These are phyloP conservation scores for Mantis religiosa DNA, from an alignment of 2,888 invertebrate genomes.

Conservation along the genomic window DNA sequence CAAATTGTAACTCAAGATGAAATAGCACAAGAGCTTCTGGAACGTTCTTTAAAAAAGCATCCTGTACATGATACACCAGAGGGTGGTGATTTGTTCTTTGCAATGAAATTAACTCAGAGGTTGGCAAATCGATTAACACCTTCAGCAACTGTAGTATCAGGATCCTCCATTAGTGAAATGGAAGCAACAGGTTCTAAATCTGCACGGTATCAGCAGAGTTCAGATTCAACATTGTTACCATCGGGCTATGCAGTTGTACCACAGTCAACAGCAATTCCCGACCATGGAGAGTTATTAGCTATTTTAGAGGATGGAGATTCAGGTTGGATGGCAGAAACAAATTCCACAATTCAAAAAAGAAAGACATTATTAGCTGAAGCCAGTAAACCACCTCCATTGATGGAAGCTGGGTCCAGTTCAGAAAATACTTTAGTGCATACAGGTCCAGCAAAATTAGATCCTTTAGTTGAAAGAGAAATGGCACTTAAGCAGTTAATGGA, in stretches of 20 bases:
- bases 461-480: slow-evolving; percentile 50
- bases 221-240: not conserved
- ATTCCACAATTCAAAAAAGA: not conserved
- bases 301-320: slow-evolving; percentile 53
- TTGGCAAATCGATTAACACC: slow-evolving; percentile 46
- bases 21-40: slow-evolving; percentile 52
- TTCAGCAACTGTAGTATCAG: slow-evolving; percentile 33
- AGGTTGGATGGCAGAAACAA: slow-evolving; percentile 24
- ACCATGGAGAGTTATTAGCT: slow-evolving; percentile 53
- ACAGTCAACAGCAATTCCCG: slow-evolving; percentile 35
- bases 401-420: not conserved
- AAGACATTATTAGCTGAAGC: not conserved
- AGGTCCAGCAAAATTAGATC: slow-evolving; percentile 40
- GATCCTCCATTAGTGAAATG: slow-evolving; percentile 34
- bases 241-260: not conserved
- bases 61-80: slow-evolving; percentile 40
- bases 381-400: not conserved
- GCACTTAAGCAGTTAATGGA: slow-evolving; percentile 55
- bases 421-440: slow-evolving; percentile 3
- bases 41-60: slow-evolving; percentile 47
- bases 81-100: slow-evolving; percentile 50
- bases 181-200: slow-evolving; percentile 29
- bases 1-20: slow-evolving; percentile 54
- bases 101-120: slow-evolving; percentile 52
- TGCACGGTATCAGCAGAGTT: slow-evolving; percentile 11